A percentile compares a stretch with the other conserved stretches of the same genome.
Evolutionary conservation across 1,140 invertebrate species (phyloP).

Genomic region (Drosophila mayri): DNA sequence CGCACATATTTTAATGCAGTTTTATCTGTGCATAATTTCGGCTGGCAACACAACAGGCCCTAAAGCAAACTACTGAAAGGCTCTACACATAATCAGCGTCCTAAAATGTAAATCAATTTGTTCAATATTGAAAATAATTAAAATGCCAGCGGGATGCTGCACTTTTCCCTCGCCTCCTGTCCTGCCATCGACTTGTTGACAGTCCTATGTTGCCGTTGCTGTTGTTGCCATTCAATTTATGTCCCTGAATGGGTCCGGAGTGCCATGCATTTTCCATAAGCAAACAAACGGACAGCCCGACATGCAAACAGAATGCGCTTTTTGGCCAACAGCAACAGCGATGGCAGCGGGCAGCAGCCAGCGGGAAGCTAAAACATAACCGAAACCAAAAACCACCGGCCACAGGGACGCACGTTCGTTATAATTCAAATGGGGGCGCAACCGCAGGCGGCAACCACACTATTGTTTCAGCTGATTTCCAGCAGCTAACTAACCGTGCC

Average conservation of each 20-base stretch:
- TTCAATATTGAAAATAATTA: conserved; percentile 84
- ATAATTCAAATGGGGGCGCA: conserved; percentile 70
- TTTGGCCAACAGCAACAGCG: conserved; percentile 51
- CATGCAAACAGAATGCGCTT: conserved; percentile 72
- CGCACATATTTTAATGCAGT: conserved; percentile 70
- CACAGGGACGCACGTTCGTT: conserved; percentile 58
- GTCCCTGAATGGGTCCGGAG: conserved; percentile 41
- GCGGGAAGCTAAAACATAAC: conserved; percentile 33
- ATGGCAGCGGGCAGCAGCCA: neutral
- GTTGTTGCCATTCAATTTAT: conserved; percentile 71
- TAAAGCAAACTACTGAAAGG: conserved; percentile 42
- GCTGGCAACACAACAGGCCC: conserved; percentile 10
- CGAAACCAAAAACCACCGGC: conserved; percentile 48
- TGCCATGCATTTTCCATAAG: conserved; percentile 69
- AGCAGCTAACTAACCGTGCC: conserved; percentile 61
- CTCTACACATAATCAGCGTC: conserved; percentile 74
- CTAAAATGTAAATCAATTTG: conserved; percentile 83
- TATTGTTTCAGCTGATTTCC: conserved; percentile 81
- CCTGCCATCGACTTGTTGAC: conserved; percentile 58
- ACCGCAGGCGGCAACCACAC: conserved; percentile 61
- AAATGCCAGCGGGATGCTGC: conserved; percentile 62
- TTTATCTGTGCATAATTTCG: conserved; percentile 72
- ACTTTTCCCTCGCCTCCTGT: neutral
- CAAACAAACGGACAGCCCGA: conserved; percentile 57
- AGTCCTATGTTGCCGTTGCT: conserved; percentile 34